Conservation (phyloP, 2,113 vertebrate genomes). For the Cairina moschata region DNA sequence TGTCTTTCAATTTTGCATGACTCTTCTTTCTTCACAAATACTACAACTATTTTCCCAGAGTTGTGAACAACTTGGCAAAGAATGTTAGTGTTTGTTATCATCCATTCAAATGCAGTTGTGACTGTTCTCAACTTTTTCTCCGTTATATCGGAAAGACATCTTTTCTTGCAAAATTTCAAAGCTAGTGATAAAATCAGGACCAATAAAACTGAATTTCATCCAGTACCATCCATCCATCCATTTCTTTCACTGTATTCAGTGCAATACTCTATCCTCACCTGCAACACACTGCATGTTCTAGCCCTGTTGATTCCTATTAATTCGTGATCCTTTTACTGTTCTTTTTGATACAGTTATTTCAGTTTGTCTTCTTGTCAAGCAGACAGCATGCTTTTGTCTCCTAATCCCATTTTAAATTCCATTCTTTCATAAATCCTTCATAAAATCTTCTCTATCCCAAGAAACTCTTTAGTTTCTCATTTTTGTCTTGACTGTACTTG, state of each 20-base stretch:
- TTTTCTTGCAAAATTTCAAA: neutral
- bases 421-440: neutral
- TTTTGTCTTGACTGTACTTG: neutral
- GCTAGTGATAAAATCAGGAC: neutral
- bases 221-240: neutral
- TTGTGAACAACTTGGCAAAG: neutral
- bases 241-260: neutral
- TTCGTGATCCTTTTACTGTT: neutral
- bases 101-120: neutral
- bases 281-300: neutral
- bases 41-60: neutral
- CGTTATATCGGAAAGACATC: neutral
- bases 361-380: neutral
- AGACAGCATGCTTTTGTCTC: neutral
- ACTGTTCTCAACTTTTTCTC: neutral
- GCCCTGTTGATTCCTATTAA: neutral
- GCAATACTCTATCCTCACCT: neutral
- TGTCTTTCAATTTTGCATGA: neutral
- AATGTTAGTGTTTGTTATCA: neutral
- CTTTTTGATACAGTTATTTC: neutral
- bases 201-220: neutral
- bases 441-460: neutral
- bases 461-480: neutral
- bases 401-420: neutral
- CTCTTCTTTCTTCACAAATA: neutral